These are phyloP conservation scores for Jacana jacana DNA, from an alignment of 2,113 vertebrate genomes.

Conservation along the genomic window DNA sequence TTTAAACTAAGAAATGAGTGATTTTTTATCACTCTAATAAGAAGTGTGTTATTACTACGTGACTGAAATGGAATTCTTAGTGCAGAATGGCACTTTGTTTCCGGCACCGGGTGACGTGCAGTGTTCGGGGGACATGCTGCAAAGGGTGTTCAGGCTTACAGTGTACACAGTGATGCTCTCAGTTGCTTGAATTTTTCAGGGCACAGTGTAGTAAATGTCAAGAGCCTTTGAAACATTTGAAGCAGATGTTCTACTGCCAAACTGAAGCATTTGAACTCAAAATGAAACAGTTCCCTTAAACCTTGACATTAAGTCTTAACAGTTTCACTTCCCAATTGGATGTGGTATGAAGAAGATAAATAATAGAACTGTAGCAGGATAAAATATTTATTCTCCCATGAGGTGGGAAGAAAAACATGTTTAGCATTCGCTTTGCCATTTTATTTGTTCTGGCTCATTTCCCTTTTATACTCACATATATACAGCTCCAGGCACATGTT, in stretches of 20 bases:
- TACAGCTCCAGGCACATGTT: constrained; percentile 70
- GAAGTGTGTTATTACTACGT: not conserved
- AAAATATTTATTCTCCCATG: constrained; percentile 71
- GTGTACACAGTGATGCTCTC: not conserved
- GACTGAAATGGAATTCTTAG: not conserved
- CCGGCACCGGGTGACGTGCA: not conserved
- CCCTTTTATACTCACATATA: constrained; percentile 42
- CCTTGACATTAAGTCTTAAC: constrained; percentile 60
- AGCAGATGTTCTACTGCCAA: constrained; percentile 55
- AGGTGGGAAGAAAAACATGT: constrained; percentile 70
- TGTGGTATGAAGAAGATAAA: constrained; percentile 72
- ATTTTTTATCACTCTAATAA: constrained; percentile 34
- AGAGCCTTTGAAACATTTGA: constrained; percentile 57
- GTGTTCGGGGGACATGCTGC: not conserved
- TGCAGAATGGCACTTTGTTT: not conserved
- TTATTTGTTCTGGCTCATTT: constrained; percentile 77
- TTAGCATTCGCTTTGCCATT: constrained; percentile 65
- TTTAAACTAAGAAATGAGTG: constrained; percentile 22
- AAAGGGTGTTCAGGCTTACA: not conserved
- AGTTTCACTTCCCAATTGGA: constrained; percentile 68
- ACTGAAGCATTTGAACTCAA: constrained; percentile 59
- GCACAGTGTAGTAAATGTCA: constrained; percentile 46
- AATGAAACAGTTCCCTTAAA: constrained; percentile 67
- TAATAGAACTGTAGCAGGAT: constrained; percentile 65
- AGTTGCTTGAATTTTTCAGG: constrained; percentile 5